Evolutionary conservation across 53 echinoderm and acorn worm species (phyloP).

Genomic region (Antedon mediterranea): DNA sequence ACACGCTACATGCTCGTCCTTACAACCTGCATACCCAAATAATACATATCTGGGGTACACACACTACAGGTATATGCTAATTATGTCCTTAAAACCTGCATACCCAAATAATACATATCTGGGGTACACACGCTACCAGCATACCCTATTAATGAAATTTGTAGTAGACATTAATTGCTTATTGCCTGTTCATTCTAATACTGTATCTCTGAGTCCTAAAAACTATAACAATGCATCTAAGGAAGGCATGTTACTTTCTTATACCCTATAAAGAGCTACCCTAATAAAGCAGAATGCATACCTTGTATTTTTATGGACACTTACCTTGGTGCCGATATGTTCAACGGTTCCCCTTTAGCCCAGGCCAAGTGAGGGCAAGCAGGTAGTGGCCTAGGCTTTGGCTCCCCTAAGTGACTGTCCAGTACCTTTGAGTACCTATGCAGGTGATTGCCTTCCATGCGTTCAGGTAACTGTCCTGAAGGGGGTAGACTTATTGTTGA

Average conservation of each 20-base stretch:
- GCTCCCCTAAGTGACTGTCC: conserved; percentile 72
- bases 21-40: too few species aligned
- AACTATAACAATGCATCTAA: too few species aligned
- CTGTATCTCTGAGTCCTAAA: too few species aligned
- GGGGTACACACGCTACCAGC: too few species aligned
- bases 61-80: too few species aligned
- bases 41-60: too few species aligned
- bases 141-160: too few species aligned
- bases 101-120: too few species aligned
- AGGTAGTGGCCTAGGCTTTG: conserved; percentile 72
- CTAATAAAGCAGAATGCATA: background rate
- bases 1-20: too few species aligned
- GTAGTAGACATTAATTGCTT: too few species aligned
- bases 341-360: conserved; percentile 91
- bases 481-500: conserved; percentile 45
- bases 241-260: background rate
- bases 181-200: too few species aligned
- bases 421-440: conserved; percentile 91
- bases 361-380: conserved; percentile 87
- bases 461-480: conserved; percentile 38
- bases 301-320: conserved; percentile 4
- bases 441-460: conserved; percentile 91
- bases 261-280: background rate
- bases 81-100: too few species aligned
- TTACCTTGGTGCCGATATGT: conserved; percentile 92